Conservation (phyloP, 1,140 invertebrate species). For the Odontomachus brunneus region DNA sequence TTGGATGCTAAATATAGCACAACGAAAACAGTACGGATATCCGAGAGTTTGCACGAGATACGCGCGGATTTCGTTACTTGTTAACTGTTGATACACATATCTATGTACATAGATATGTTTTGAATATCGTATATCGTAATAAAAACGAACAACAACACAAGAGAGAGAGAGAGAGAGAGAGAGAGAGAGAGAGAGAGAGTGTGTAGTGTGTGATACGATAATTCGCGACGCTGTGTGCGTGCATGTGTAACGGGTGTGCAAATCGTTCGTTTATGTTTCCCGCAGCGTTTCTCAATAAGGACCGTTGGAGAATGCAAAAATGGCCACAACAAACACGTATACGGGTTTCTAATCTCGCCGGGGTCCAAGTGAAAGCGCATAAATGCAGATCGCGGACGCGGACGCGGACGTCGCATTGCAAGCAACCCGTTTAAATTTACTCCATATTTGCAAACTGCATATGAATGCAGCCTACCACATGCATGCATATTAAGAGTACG, state of each 20-base stretch:
- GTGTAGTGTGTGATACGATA: neutral
- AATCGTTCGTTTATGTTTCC: neutral
- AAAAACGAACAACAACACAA: neutral
- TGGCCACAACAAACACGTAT: slow-evolving; percentile 1
- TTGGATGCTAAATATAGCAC: neutral
- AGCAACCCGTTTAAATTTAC: slow-evolving; percentile 31
- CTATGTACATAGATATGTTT: neutral
- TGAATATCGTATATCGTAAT: neutral
- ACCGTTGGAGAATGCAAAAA: slow-evolving; percentile 11
- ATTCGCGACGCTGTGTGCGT: neutral
- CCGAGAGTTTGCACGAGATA: neutral
- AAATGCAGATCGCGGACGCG: slow-evolving; percentile 39
- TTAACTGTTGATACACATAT: neutral
- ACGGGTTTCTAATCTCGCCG: slow-evolving; percentile 38
- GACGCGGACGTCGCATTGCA: slow-evolving; percentile 12
- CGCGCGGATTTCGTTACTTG: neutral
- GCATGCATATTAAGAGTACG: slow-evolving; percentile 28
- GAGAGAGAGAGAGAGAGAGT: neutral
- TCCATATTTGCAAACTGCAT: slow-evolving; percentile 32
- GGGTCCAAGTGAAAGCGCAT: slow-evolving; percentile 43
- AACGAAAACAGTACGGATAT: neutral
- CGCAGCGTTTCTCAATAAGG: neutral
- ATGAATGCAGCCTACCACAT: slow-evolving; percentile 27
- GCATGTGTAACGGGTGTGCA: neutral
- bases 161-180: too few species aligned